Percentiles rank a stretch among this genome's conserved stretches.
phyloP scores from a whole-genome alignment of 2,888 invertebrate genomes.

The Thalpophila matura region DNA sequence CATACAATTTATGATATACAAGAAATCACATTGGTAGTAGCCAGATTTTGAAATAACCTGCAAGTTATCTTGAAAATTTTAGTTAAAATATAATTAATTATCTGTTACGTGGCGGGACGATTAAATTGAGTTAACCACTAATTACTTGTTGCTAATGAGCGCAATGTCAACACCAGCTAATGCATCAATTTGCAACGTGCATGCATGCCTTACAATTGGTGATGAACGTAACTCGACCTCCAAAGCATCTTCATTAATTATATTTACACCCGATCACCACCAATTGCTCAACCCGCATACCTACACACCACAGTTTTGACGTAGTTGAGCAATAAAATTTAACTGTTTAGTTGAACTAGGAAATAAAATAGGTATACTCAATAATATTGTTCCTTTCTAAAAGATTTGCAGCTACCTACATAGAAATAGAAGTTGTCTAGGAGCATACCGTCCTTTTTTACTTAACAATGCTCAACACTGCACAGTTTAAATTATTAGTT shows the following conservation, averaged over 20 bases:
- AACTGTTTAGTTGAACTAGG: not conserved
- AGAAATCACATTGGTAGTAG: no score
- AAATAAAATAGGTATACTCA: constrained; percentile 7
- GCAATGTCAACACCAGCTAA: constrained; percentile 9
- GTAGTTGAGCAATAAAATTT: constrained; percentile 9
- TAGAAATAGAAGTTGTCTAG: constrained; percentile 9
- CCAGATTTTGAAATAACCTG: no score
- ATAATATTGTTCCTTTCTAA: not conserved
- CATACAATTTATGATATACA: no score
- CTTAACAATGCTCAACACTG: constrained; percentile 25
- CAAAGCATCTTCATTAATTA: constrained; percentile 29
- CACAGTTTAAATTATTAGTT: constrained; percentile 33
- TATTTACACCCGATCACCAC: constrained; percentile 36
- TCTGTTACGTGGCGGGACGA: not conserved
- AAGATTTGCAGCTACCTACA: not conserved
- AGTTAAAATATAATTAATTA: no score
- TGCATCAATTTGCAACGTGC: constrained; percentile 20
- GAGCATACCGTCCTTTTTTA: constrained; percentile 1
- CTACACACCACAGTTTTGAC: constrained; percentile 13
- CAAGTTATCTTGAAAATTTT: no score
- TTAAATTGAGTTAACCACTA: constrained; percentile 8
- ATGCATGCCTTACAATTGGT: constrained; percentile 11
- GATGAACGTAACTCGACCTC: constrained; percentile 26
- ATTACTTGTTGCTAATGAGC: constrained; percentile 15
- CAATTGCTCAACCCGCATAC: constrained; percentile 33